A percentile compares a stretch with the other conserved stretches of the same genome.
Conservation (phyloP, 2,888 invertebrate genomes). For the Spisula subtruncata region DNA sequence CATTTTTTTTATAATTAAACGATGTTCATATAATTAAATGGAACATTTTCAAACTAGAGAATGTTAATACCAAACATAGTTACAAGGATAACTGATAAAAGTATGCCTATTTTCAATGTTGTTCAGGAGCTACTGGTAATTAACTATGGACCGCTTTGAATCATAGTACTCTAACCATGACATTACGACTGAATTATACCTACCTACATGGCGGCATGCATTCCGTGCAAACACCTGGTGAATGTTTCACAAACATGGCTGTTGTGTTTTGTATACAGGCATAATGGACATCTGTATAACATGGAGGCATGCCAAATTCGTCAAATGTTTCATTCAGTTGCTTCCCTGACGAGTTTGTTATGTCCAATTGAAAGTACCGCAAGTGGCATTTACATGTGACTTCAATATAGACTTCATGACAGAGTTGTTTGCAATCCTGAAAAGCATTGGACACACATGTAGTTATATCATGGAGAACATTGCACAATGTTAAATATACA, state of each 20-base stretch:
- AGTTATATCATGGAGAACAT: no score
- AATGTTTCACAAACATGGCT: neutral
- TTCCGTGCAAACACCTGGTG: neutral
- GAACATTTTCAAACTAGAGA: no score
- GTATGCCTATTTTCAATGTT: no score
- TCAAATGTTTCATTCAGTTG: conserved; percentile 32
- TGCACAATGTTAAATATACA: no score
- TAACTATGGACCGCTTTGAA: no score
- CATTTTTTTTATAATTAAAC: no score
- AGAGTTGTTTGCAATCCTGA: conserved; percentile 32
- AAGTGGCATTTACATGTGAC: conserved; percentile 21
- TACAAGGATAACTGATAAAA: no score
- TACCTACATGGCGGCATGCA: conserved; percentile 41
- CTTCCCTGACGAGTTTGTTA: neutral
- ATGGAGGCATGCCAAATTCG: conserved; percentile 5
- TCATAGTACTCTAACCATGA: no score
- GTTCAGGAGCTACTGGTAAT: no score
- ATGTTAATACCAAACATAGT: no score
- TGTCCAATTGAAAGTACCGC: conserved; percentile 14
- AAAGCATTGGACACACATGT: neutral
- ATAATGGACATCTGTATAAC: conserved; percentile 34
- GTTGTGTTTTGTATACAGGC: conserved; percentile 13
- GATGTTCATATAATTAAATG: no score
- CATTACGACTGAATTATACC: neutral
- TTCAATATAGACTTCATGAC: conserved; percentile 16